These are phyloP conservation scores for Phenacoccus solenopsis DNA, from an alignment of 1,140 invertebrate species.

Conservation along the genomic window DNA sequence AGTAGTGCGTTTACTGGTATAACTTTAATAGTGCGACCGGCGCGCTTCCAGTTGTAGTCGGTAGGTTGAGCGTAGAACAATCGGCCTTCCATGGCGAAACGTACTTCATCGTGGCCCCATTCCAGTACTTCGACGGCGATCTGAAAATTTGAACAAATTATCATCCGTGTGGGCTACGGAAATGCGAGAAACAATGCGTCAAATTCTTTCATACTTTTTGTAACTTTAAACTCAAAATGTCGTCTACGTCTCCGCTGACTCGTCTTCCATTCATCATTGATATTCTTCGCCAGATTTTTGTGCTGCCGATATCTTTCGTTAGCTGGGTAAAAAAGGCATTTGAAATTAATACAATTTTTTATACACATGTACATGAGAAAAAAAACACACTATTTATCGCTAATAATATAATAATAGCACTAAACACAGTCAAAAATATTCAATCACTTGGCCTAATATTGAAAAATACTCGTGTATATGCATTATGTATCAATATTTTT, in stretches of 20 bases:
- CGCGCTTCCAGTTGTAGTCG: constrained; percentile 73
- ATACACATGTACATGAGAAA: background rate
- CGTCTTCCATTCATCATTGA: constrained; percentile 56
- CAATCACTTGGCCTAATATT: too few species aligned
- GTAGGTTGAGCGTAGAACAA: constrained; percentile 72
- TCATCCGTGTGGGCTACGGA: too few species aligned
- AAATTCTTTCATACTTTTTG: constrained; percentile 45
- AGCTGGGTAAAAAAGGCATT: constrained; percentile 41
- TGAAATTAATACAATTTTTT: background rate
- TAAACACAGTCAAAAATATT: too few species aligned
- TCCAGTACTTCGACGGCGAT: constrained; percentile 84
- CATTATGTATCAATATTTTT: too few species aligned
- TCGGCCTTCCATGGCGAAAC: constrained; percentile 74
- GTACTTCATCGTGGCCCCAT: constrained; percentile 82
- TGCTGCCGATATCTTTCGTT: constrained; percentile 72
- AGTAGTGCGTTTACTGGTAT: constrained; percentile 73
- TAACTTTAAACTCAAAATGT: constrained; percentile 51
- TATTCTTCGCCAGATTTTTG: constrained; percentile 78
- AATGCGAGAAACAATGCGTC: too few species aligned
- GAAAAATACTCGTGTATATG: too few species aligned
- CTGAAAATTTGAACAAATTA: too few species aligned
- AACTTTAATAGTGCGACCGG: constrained; percentile 74
- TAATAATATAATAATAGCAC: too few species aligned
- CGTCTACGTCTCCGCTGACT: constrained; percentile 63
- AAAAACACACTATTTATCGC: too few species aligned